Evolutionary conservation across 2,113 vertebrate species (phyloP), one percentile per base, ranked within the genome.

Genomic region (Acanthochromis polyacanthus): DNA sequence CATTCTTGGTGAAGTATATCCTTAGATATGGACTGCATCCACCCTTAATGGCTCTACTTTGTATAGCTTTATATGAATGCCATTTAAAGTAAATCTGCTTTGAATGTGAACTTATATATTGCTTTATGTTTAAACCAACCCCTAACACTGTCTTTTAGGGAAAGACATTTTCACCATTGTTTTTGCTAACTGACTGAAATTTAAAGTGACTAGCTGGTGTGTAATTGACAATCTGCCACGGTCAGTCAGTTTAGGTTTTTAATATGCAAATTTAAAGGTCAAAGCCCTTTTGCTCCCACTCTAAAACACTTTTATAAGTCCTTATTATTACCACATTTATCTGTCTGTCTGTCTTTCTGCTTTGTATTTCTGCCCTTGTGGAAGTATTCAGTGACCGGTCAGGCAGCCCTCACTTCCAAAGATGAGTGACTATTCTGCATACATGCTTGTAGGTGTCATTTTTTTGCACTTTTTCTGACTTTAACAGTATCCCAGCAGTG

Each of bases 391-490:
- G 22, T 12, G 11, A 51, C 7, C 20, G 15, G 10, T 72, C 53
- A 58, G 32, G 11, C 9, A 32, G 3, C 20, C 28, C 64, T 65
- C 9, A 25, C 6, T 8, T 67, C 5, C 14, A 56, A 65, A 62
- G 5, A 1, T 45, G 17, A 57, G 38, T 52, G 74, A 56, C 15
- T n/a, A 46, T 51, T 19, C 20, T 11, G 19, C 22, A 48, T 55
- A 23, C 12, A 61, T 53, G 52, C 60, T 53, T 28, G 32, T 53
- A 36, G 32, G 20, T 43, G 25, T 71, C 40, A 56, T 75, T 53
- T 69, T 50, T 4, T 73, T 70, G 10, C 28, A 2, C 50, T n/a
- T 1, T 4, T 43, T 64, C 43, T 20, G 25, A 45, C 32, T 52
- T 61, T 6, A 72, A 64, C 30, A 20, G 38, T 23, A 71, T 53